These are phyloP conservation scores for Rhagonycha fulva DNA, from an alignment of 2,888 invertebrate species.

Conservation along the genomic window DNA sequence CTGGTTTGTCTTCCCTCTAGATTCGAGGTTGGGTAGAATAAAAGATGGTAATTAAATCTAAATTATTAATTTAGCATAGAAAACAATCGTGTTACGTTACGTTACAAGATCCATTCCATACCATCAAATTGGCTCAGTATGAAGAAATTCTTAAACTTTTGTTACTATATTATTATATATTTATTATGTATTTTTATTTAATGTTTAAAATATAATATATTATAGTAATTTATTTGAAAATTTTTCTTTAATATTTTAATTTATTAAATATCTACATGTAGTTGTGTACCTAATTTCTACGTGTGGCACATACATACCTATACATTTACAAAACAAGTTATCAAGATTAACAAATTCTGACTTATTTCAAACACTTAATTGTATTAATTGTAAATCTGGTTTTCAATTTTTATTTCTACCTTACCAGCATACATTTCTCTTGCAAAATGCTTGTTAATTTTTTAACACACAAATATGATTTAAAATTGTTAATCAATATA, in stretches of 20 bases:
- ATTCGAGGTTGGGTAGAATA: too few relatives aligned
- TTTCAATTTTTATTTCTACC: neutral
- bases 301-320: neutral
- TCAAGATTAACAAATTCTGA: neutral
- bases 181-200: neutral
- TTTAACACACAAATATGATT: too few relatives aligned
- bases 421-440: too few relatives aligned
- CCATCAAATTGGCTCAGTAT: neutral
- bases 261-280: neutral
- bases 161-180: neutral
- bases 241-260: neutral
- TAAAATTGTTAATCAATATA: too few relatives aligned
- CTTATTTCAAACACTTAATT: neutral
- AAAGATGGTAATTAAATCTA: neutral
- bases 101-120: neutral
- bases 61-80: neutral
- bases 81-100: too few relatives aligned
- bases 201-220: neutral
- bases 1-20: too few relatives aligned
- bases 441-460: too few relatives aligned
- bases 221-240: neutral
- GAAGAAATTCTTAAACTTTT: neutral
- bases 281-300: neutral
- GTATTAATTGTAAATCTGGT: too few relatives aligned
- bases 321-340: neutral